A percentile compares a stretch with the other conserved stretches of the same genome.
Evolutionary conservation across 2,797 vertebrate genomes (phyloP).

Genomic region (Telmatherina bonti): DNA sequence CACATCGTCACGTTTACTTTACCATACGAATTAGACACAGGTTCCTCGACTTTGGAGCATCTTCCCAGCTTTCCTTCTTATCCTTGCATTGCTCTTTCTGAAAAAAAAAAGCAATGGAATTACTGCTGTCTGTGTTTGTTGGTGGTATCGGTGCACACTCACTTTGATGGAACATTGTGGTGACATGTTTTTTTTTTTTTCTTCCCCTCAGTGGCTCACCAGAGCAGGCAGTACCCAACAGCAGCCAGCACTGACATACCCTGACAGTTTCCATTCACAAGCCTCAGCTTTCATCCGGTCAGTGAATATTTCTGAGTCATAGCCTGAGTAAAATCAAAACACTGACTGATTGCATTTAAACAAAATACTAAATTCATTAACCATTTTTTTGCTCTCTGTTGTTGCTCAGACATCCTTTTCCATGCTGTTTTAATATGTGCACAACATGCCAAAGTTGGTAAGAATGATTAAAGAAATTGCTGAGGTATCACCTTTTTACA

Average conservation of each 20-base stretch:
- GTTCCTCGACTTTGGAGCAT: slow-evolving; percentile 12
- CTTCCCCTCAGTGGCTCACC: slow-evolving; percentile 9
- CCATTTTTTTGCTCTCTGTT: neutral
- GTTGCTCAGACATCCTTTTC: neutral
- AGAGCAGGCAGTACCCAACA: slow-evolving; percentile 41
- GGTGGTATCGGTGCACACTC: slow-evolving; percentile 32
- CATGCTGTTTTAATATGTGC: slow-evolving; percentile 27
- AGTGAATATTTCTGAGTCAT: slow-evolving; percentile 21
- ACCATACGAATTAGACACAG: slow-evolving; percentile 28
- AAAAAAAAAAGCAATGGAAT: slow-evolving; percentile 23
- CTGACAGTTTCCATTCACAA: slow-evolving; percentile 36
- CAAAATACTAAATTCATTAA: slow-evolving; percentile 10
- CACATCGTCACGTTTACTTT: slow-evolving; percentile 37
- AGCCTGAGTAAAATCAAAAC: neutral
- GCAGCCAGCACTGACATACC: slow-evolving; percentile 27
- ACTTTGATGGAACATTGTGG: slow-evolving; percentile 43
- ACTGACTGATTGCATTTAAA: neutral
- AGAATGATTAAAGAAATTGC: slow-evolving; percentile 24
- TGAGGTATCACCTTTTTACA: slow-evolving; percentile 34
- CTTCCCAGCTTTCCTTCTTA: slow-evolving; percentile 22
- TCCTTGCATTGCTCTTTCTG: slow-evolving; percentile 2
- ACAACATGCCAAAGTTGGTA: slow-evolving; percentile 8
- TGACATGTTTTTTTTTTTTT: slow-evolving; percentile 33
- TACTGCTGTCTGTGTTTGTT: slow-evolving; percentile 30
- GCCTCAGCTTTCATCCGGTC: slow-evolving; percentile 19